Base-by-base conservation (phyloP, 2,113 vertebrate genomes). In the Entomyzon cyanotis region DNA sequence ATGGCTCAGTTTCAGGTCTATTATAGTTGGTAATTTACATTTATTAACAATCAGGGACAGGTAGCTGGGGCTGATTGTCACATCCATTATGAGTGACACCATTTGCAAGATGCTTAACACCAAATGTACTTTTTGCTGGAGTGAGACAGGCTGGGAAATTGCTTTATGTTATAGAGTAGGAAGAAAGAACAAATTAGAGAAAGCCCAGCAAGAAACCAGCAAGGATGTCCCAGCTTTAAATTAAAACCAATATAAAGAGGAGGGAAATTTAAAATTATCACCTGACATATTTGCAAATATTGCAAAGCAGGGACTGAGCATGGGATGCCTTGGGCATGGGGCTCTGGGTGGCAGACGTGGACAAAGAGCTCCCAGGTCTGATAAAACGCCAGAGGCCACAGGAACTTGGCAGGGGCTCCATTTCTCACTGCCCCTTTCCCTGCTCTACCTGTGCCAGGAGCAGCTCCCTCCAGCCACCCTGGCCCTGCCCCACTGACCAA, bases 401-500 rank as follows among this genome's bases (percentile, higher is more conserved):
- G 59, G 37, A 47, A 49, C 33, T 49, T 7, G 0, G 18, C 0
- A 0, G 33, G 17, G 5, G 25, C 27, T 82, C 67, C 11, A 8
- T 15, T 24, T 11, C 30, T 10, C n/a, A 6, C 37, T 15, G 10
- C 37, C 44, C 46, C 60, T 8, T 23, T 21, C 49, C 28, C 1
- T 0, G 22, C 81, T 69, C 22, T 93, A 87, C 92, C 92, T 87
- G 89, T 49, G 79, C 87, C 64, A 15, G 5, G 14, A 15, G 35
- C 0, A 0, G n/a, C 64, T 59, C 35, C 35, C 46, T 74, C 27
- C 2, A 4, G 63, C 50, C 67, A 6, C n/a, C n/a, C 58, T 3
- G 0, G 47, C 98, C 98, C 98, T 98, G 98, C 98, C 98, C 97
- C 95, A 81, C 98, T 96, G 97, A 98, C 98, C 98, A 98, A 96